These are phyloP conservation scores for Dynastes tityus DNA, from an alignment of 2,888 invertebrate genomes.

Conservation along the genomic window DNA sequence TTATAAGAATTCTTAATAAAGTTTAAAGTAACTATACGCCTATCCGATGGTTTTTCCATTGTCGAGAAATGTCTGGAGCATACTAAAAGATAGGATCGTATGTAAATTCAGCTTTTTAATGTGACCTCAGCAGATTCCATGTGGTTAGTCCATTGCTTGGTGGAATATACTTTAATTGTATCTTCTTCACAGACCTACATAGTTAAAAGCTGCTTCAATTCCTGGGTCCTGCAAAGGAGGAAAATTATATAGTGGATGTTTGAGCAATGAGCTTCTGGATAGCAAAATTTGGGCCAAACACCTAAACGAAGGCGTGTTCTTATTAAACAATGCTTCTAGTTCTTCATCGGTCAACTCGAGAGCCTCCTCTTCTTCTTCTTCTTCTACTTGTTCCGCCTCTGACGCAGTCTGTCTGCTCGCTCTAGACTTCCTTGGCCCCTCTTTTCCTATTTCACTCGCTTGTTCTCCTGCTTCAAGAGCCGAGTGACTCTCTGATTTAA, in stretches of 20 bases:
- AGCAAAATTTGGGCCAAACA: conserved; percentile 66
- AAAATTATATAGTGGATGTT: conserved; percentile 71
- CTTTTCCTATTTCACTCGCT: not conserved
- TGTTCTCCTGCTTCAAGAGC: too few species aligned
- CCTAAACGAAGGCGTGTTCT: conserved; percentile 66
- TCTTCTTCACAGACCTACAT: conserved; percentile 58
- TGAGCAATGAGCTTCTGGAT: conserved; percentile 71
- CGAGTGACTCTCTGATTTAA: too few species aligned
- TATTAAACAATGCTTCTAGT: conserved; percentile 60
- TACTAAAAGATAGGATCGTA: too few species aligned
- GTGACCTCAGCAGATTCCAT: too few species aligned
- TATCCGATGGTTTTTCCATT: too few species aligned
- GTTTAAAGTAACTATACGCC: too few species aligned
- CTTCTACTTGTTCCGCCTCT: conserved; percentile 9
- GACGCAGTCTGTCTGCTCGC: not conserved
- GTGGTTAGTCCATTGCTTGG: too few species aligned
- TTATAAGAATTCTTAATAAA: too few species aligned
- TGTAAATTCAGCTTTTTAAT: too few species aligned
- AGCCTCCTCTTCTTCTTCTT: conserved; percentile 35
- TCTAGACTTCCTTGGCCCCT: not conserved
- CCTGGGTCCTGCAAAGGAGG: conserved; percentile 68
- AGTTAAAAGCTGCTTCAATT: conserved; percentile 66
- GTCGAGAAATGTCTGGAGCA: too few species aligned
- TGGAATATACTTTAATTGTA: too few species aligned
- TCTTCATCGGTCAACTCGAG: conserved; percentile 59